Evolutionary conservation across 1,140 invertebrate genomes (phyloP).

Genomic region (Frieseomelitta varia): DNA sequence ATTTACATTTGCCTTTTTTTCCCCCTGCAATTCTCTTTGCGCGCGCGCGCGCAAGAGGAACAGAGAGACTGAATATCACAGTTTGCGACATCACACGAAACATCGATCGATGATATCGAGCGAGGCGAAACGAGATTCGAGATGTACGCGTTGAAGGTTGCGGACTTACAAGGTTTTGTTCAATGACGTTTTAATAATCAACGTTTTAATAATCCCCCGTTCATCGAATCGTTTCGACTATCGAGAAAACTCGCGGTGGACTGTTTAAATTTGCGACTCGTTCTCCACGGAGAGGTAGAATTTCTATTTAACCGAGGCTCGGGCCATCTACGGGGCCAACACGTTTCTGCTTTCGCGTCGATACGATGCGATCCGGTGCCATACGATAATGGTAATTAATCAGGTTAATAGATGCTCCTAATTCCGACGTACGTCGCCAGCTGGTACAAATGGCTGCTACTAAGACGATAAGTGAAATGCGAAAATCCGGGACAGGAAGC

Average conservation of each 20-base stretch:
- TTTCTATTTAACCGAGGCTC: constrained; percentile 19
- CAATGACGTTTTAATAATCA: not conserved
- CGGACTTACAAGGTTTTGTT: not conserved
- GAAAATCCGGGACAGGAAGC: constrained; percentile 24
- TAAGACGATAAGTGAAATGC: constrained; percentile 53
- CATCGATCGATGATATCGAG: not conserved
- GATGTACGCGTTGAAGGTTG: not conserved
- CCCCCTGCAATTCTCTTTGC: not conserved
- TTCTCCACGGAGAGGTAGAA: not conserved
- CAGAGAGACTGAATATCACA: not conserved
- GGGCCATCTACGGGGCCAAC: constrained; percentile 39
- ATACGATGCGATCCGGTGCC: constrained; percentile 42
- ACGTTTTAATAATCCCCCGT: not conserved
- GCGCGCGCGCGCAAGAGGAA: not conserved
- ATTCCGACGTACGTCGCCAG: constrained; percentile 39
- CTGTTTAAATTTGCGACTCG: not conserved
- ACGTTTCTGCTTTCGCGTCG: constrained; percentile 43
- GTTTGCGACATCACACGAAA: too few species aligned
- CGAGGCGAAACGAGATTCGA: not conserved
- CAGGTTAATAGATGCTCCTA: constrained; percentile 67
- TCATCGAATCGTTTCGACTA: not conserved
- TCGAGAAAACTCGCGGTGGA: not conserved
- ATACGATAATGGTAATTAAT: constrained; percentile 71
- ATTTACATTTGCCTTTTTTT: not conserved
- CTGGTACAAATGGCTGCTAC: constrained; percentile 49